Percentiles rank a stretch among this genome's conserved stretches.
These are phyloP conservation scores for Thalassaphorura encarpata DNA, from an alignment of 1,140 invertebrate genomes.

Conservation along the genomic window DNA sequence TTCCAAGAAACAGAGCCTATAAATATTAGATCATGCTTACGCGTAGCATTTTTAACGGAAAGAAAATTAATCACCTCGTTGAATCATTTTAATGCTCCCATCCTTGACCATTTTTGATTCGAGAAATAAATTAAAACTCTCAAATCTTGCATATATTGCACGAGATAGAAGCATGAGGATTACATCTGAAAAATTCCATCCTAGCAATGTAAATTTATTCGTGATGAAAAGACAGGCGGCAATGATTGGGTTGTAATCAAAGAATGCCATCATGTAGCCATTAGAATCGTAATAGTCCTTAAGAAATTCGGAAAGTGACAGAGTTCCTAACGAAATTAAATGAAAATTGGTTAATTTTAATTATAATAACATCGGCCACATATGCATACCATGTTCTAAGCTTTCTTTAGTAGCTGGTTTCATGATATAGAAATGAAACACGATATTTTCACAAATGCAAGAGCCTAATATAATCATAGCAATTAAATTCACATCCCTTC, in stretches of 20 bases:
- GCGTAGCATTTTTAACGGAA: background rate
- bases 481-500: slow-evolving; percentile 17
- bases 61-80: slow-evolving; percentile 5
- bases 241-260: slow-evolving; percentile 13
- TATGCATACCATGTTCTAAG: background rate
- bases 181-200: slow-evolving; percentile 28
- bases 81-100: slow-evolving; percentile 3
- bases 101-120: slow-evolving; percentile 8
- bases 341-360: background rate
- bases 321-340: background rate
- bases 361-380: background rate
- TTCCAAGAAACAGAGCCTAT: slow-evolving; percentile 19
- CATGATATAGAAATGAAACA: slow-evolving; percentile 26
- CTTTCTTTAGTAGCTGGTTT: background rate
- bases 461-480: slow-evolving; percentile 7
- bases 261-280: slow-evolving; percentile 21
- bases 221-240: slow-evolving; percentile 9
- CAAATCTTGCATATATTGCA: slow-evolving; percentile 18
- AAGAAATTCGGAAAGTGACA: slow-evolving; percentile 14
- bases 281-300: slow-evolving; percentile 22
- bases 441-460: slow-evolving; percentile 19
- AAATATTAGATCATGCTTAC: background rate
- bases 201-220: slow-evolving; percentile 21
- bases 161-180: slow-evolving; percentile 22
- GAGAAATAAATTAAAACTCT: slow-evolving; percentile 14